Evolutionary conservation across 2,113 vertebrate genomes (phyloP), one percentile per base, ranked within the genome.

Genomic region (Fulica atra): DNA sequence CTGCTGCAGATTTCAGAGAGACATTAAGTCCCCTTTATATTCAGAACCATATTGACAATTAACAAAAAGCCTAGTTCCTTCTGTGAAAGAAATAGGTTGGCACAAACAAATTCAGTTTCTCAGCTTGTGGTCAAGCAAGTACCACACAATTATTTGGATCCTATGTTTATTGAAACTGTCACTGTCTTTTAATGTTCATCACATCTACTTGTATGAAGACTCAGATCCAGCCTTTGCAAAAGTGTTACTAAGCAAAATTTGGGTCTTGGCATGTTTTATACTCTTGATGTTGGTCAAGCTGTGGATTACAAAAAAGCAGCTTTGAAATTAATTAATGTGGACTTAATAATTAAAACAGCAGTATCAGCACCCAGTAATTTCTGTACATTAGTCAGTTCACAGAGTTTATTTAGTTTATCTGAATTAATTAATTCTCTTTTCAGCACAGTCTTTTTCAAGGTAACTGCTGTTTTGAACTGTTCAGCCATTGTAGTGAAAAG

Each of bases 311-410:
- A 79, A 89, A 88, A 76, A 16, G 83, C 69, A 93, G 65, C 44
- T 95, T 78, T 93, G 93, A 96, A 96, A 96, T 93, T 94, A 95
- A 97, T 96, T 96, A 96, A 92, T 81, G 40, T 88, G 61, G 86
- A 92, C 93, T 95, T 96, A 92, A 96, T 96, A 84, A 97, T 96
- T 96, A 95, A 94, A 97, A 87, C 81, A 86, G 90, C 92, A 92
- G 77, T 96, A 88, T 97, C 91, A 94, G 88, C 86, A 93, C 38
- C 19, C 77, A 76, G 88, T 93, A 96, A 93, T 96, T 96, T 96
- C 90, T 96, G 65, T 92, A 91, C 77, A 93, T 96, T 94, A 96
- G 92, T 96, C 80, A 96, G 83, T 96, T 96, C 11, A 7, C 61
- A 79, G 20, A 92, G 69, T 96, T 97, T 97, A 96, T 93, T 96